Evolutionary conservation across 2,797 vertebrate species (phyloP), one percentile per base, ranked within the genome.

Genomic region (Lithobates pipiens): DNA sequence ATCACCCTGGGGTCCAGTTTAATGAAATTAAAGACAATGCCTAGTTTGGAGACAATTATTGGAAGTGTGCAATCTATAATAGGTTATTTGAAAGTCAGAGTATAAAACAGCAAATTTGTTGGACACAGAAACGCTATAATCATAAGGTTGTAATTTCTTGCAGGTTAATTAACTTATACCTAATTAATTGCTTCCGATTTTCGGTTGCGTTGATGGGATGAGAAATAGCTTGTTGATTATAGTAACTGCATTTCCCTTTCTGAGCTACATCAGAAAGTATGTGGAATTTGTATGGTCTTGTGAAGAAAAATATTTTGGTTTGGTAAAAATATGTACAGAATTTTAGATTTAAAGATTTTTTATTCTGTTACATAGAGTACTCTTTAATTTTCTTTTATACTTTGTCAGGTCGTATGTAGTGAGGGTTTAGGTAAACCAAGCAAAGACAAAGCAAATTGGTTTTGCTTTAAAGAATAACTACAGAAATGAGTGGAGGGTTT

Each of bases 71-170:
- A 71, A 61, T 77, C 46, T 77, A 71, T 77, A 77, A 77, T 27
- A 84, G 76, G 82, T 77, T 77, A 84, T 77, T 77, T 84, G 46
- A 77, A 84, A 77, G 75, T 69, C 75, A 77, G 63, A 27, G 61
- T 46, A 34, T 32, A 82, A 32, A 77, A 84, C 18, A n/a, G 42
- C 34, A 77, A 70, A 46, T 84, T 77, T 84, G 72, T 76, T 50
- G 81, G 57, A 68, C 74, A 74, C 32, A 77, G n/a, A 50, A 70
- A 75, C 36, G 25, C 71, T 25, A 76, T 39, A 76, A 76, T 83
- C 75, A 27, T 32, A 32, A 32, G 72, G 61, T 74, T 76, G 63
- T 68, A 83, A 69, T 83, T 68, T 71, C 32, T 85, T 72, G 67
- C 16, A 29, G 50, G 73, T 77, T 84, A 78, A 78, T 78, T 85